These are phyloP conservation scores for Nasua narica DNA, from an alignment of 2,797 vertebrate species.

Conservation along the genomic window DNA sequence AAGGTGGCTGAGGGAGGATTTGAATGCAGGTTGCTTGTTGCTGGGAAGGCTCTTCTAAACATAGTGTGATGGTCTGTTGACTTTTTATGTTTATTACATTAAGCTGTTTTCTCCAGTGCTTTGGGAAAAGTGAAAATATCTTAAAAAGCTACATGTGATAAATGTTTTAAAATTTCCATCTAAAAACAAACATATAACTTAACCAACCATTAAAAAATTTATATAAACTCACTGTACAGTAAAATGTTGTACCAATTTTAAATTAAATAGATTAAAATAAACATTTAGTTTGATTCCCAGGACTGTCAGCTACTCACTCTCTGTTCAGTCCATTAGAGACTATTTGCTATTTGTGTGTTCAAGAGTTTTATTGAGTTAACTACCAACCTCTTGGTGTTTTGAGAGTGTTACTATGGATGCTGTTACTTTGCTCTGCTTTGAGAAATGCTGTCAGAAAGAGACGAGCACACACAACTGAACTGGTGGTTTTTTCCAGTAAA, in stretches of 20 bases:
- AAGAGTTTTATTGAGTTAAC: slow-evolving; percentile 41
- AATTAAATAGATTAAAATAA: slow-evolving; percentile 67
- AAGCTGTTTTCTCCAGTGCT: slow-evolving; percentile 54
- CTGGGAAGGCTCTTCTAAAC: slow-evolving; percentile 51
- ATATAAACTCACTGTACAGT: slow-evolving; percentile 61
- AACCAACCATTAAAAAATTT: slow-evolving; percentile 61
- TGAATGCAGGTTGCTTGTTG: slow-evolving; percentile 30
- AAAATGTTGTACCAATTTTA: slow-evolving; percentile 67
- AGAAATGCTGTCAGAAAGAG: slow-evolving; percentile 23
- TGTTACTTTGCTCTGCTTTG: neutral
- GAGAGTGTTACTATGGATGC: slow-evolving; percentile 53
- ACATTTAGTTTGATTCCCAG: slow-evolving; percentile 60
- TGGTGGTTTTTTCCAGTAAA: neutral
- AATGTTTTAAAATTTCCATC: slow-evolving; percentile 62
- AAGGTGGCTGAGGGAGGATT: neutral
- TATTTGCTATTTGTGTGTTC: slow-evolving; percentile 40
- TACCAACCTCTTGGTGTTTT: slow-evolving; percentile 1
- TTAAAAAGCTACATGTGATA: slow-evolving; percentile 60
- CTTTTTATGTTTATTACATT: slow-evolving; percentile 59
- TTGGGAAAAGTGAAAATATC: slow-evolving; percentile 60
- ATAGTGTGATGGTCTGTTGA: slow-evolving; percentile 75
- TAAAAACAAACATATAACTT: slow-evolving; percentile 63
- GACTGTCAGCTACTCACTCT: slow-evolving; percentile 51
- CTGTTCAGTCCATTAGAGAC: slow-evolving; percentile 45
- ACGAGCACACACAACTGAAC: neutral